Conservation (phyloP, 2,797 vertebrate species). For the Chaetophractus vellerosus region DNA sequence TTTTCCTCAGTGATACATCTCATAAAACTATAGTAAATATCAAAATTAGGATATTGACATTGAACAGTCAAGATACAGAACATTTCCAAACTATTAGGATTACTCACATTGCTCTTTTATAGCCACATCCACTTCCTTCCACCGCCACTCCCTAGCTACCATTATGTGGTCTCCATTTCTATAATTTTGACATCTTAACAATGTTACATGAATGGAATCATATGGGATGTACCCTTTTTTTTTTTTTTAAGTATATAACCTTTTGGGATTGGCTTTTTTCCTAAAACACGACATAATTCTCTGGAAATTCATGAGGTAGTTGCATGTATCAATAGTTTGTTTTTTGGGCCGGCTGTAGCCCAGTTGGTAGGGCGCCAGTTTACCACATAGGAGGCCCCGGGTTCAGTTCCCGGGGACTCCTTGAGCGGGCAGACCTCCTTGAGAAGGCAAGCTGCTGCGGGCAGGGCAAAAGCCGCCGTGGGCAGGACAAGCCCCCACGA, state of each 20-base stretch:
- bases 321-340: background rate
- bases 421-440: too few species aligned
- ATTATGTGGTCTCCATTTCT: background rate
- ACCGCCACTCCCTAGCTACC: background rate
- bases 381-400: too few species aligned
- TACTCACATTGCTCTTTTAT: background rate
- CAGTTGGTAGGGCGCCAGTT: too few species aligned
- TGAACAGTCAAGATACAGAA: background rate
- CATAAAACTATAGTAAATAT: background rate
- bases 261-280: slow-evolving; percentile 28
- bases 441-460: too few species aligned
- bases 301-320: background rate
- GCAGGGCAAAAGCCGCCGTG: too few species aligned
- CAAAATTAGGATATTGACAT: background rate
- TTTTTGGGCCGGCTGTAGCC: too few species aligned
- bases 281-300: background rate
- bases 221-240: background rate
- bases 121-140: background rate
- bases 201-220: background rate
- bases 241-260: background rate
- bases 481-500: too few species aligned
- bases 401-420: too few species aligned
- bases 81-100: background rate
- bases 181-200: slow-evolving; percentile 16
- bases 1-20: background rate